Percentiles rank a stretch among this genome's conserved stretches.
Conservation (phyloP, 2,797 vertebrate genomes). For the Gorsachius magnificus region DNA sequence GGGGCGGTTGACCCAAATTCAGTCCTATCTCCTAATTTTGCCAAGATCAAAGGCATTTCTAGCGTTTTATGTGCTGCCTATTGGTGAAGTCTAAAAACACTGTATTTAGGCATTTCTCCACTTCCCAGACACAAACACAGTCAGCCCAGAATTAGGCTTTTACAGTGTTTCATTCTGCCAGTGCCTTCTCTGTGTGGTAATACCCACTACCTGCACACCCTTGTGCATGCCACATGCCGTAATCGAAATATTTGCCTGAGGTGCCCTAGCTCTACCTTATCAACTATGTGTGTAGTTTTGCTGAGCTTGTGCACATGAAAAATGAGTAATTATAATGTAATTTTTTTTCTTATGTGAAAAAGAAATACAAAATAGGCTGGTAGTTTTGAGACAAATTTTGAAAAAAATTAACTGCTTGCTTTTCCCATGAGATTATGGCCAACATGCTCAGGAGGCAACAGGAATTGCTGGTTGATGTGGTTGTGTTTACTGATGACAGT, state of each 20-base stretch:
- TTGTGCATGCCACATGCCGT: rapidly evolving
- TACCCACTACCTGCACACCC: background rate
- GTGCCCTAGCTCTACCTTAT: background rate
- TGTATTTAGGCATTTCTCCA: slow-evolving; percentile 30
- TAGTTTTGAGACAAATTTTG: background rate
- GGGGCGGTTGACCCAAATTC: slow-evolving; percentile 60
- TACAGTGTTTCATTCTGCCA: background rate
- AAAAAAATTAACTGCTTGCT: rapidly evolving
- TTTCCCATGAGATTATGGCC: background rate
- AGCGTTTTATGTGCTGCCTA: slow-evolving; percentile 38
- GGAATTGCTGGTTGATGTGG: background rate
- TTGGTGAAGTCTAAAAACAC: slow-evolving; percentile 36
- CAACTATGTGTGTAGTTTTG: background rate
- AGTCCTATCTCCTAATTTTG: slow-evolving; percentile 69
- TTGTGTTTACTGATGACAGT: background rate
- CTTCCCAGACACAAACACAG: background rate
- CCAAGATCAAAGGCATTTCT: slow-evolving; percentile 59
- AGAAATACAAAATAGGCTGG: background rate
- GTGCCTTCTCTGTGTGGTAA: rapidly evolving
- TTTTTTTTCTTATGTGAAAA: background rate
- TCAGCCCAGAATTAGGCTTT: background rate
- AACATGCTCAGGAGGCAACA: background rate
- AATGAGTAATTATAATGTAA: background rate
- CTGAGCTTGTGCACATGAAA: background rate
- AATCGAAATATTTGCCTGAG: background rate